Base-by-base conservation (phyloP, 2,113 vertebrate genomes). In the Sinocyclocheilus rhinocerous region DNA sequence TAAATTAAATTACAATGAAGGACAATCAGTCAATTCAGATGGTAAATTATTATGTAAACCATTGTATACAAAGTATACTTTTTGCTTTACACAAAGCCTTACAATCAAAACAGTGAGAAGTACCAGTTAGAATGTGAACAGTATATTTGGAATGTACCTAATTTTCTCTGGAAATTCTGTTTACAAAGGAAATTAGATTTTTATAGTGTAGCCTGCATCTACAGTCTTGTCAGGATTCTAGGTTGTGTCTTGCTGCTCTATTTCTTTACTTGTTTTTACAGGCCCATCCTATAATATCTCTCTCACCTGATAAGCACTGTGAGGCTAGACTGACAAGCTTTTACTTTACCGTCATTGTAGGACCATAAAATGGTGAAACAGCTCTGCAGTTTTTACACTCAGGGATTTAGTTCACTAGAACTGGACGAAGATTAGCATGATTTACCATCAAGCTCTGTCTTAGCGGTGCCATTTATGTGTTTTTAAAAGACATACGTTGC, bases 291-390 rank as follows among this genome's bases (percentile, higher is more conserved):
- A 63, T 26, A 69, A 82, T 45, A 61, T 84, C 76, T 72, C 65
- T 55, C 83, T 69, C 81, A 86, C 76, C 57, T 86, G 87, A 89
- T 89, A 86, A 86, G 79, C 85, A 55, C 24, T 4, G 12, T 70
- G 69, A 13, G 52, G n/a, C 69, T 33, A 59, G 81, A 86, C 81
- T 76, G 85, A 76, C 81, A 88, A 52, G 59, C 85, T 81, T 86
- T 83, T 84, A 13, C 76, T 81, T 55, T 55, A 65, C 75, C 59
- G 29, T 86, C 81, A 86, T 76, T 67, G 57, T 76, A 86, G 69
- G 2, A 33, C 76, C 76, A 81, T 89, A 84, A 89, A 88, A 86
- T 76, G 39, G 33, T 6, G 57, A 76, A 81, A 89, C 76, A 80
- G 85, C 81, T 84, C 72, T 76, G 20, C 10, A 76, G 45, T 52